phyloP scores from a whole-genome alignment of 2,797 vertebrate genomes.

The Margarornis squamiger region DNA sequence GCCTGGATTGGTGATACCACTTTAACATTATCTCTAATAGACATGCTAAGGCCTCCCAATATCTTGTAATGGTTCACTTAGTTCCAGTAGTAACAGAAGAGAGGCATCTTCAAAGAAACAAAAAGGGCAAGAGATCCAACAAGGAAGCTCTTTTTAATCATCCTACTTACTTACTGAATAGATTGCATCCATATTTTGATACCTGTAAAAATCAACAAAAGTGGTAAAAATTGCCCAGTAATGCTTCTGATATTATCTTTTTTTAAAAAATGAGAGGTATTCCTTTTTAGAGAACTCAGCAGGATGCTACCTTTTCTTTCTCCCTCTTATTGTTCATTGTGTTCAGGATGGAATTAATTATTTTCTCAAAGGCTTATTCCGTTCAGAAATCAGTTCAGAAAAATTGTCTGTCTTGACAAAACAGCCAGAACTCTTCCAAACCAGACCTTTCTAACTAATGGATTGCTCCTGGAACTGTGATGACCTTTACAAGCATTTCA shows the following conservation, averaged over 20 bases:
- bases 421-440: not conserved
- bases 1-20: not conserved
- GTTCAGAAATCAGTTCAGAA: conserved; percentile 3
- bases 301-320: not conserved
- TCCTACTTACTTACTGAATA: not conserved
- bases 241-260: not conserved
- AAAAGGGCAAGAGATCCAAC: not conserved
- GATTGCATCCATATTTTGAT: not conserved
- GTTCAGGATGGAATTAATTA: not conserved
- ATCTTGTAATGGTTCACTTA: not conserved
- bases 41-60: not conserved
- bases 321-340: not conserved
- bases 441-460: not conserved
- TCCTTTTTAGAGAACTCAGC: not conserved
- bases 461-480: not conserved
- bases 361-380: not conserved
- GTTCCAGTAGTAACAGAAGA: not conserved
- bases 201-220: not conserved
- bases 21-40: not conserved
- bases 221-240: not conserved
- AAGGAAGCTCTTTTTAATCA: not conserved
- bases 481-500: not conserved
- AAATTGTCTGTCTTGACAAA: not conserved
- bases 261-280: not conserved
- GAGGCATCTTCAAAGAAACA: not conserved